Evolutionary conservation across 2,113 vertebrate species (phyloP).

Genomic region (Spermophilus dauricus): DNA sequence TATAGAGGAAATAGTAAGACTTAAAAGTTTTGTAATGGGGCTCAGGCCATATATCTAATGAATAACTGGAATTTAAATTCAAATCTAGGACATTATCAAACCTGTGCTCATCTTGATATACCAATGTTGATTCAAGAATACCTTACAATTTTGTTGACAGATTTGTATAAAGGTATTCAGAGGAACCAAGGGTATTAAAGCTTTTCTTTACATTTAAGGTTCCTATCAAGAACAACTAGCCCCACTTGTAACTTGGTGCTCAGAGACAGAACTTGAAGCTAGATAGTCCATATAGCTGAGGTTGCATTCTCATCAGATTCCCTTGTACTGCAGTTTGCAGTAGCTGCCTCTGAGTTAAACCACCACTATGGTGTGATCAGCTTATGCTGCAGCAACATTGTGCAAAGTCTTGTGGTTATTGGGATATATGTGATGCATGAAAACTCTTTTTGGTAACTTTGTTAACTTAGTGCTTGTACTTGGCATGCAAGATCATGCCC

Average conservation of each 20-base stretch:
- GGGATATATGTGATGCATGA: background rate
- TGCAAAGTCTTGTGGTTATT: background rate
- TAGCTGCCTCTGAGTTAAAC: background rate
- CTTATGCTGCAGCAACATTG: background rate
- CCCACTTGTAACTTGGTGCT: background rate
- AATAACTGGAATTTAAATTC: constrained; percentile 10
- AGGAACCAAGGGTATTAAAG: background rate
- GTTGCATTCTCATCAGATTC: background rate
- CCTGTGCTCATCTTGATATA: background rate
- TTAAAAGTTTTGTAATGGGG: constrained; percentile 26
- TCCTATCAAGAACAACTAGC: background rate
- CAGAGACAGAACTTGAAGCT: background rate
- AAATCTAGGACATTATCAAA: background rate
- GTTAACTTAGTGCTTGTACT: background rate
- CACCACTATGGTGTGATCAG: background rate
- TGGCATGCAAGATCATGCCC: background rate
- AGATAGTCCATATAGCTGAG: background rate
- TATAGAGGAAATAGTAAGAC: background rate
- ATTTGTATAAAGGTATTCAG: background rate
- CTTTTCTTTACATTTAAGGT: background rate
- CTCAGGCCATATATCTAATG: background rate
- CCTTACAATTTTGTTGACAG: background rate
- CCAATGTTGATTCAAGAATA: background rate
- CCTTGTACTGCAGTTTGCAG: background rate
- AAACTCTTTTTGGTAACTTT: background rate